Conservation (phyloP, 2,888 invertebrate species). For the Lottia scabra region DNA sequence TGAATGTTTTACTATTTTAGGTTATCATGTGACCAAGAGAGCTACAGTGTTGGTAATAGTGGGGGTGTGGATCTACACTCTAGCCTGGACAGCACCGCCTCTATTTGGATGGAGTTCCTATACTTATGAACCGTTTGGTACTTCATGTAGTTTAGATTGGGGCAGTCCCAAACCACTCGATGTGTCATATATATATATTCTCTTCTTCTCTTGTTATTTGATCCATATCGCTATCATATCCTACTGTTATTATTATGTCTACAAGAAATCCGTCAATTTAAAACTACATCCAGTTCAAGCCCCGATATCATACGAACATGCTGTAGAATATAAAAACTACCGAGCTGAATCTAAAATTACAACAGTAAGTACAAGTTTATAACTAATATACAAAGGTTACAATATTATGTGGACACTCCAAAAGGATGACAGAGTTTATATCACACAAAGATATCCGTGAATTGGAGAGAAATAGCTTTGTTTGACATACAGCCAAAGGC, state of each 20-base stretch:
- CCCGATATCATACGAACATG: constrained; percentile 9
- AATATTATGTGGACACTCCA: no score
- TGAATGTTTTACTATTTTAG: constrained; percentile 14
- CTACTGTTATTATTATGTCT: constrained; percentile 31
- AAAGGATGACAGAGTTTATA: no score
- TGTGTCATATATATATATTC: constrained; percentile 32
- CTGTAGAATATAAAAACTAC: constrained; percentile 13
- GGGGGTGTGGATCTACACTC: constrained; percentile 26
- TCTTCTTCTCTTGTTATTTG: constrained; percentile 30
- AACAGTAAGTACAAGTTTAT: constrained; percentile 3
- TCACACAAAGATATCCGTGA: no score
- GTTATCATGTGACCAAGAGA: constrained; percentile 18
- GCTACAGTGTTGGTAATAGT: constrained; percentile 18
- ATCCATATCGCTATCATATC: constrained; percentile 29
- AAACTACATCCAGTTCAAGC: neutral
- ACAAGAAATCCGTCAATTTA: constrained; percentile 2
- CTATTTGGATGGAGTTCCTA: constrained; percentile 38
- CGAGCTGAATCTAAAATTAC: constrained; percentile 19
- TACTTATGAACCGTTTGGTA: constrained; percentile 38
- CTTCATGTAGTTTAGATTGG: constrained; percentile 44
- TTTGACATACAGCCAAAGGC: no score
- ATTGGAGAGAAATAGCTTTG: no score
- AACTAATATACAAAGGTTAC: no score
- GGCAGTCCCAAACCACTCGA: constrained; percentile 17
- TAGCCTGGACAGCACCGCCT: constrained; percentile 29